Conservation (phyloP, 2,797 vertebrate species). For the Moxostoma hubbsi region DNA sequence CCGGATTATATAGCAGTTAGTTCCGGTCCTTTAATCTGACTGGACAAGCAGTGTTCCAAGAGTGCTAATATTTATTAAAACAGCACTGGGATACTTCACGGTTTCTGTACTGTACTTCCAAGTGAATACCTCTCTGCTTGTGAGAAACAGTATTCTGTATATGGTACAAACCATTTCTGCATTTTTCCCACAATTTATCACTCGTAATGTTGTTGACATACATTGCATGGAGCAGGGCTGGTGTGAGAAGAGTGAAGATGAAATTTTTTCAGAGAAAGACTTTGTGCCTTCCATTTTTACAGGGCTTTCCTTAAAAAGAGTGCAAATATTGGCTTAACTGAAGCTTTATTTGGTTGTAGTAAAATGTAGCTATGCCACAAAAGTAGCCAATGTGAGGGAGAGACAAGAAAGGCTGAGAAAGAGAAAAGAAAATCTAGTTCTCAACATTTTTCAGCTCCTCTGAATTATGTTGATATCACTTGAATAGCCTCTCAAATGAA, state of each 20-base stretch:
- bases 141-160: not conserved
- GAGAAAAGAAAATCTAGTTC: not conserved
- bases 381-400: not conserved
- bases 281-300: conserved; percentile 35
- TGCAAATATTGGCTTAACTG: conserved; percentile 50
- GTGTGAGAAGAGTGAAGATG: not conserved
- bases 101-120: not conserved
- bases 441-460: not conserved
- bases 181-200: conserved; percentile 3
- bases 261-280: conserved; percentile 10
- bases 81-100: too few species aligned
- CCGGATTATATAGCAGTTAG: too few species aligned
- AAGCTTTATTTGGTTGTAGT: conserved; percentile 21
- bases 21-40: too few species aligned
- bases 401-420: conserved; percentile 24
- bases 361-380: not conserved
- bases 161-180: conserved; percentile 1
- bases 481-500: not conserved
- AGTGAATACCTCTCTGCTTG: not conserved
- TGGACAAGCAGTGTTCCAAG: too few species aligned
- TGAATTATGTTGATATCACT: not conserved
- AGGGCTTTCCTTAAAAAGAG: conserved; percentile 14
- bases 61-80: too few species aligned
- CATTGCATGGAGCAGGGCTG: not conserved
- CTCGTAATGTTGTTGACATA: not conserved